Base-by-base conservation (phyloP, 2,113 vertebrate species). In the Erinaceus europaeus region DNA sequence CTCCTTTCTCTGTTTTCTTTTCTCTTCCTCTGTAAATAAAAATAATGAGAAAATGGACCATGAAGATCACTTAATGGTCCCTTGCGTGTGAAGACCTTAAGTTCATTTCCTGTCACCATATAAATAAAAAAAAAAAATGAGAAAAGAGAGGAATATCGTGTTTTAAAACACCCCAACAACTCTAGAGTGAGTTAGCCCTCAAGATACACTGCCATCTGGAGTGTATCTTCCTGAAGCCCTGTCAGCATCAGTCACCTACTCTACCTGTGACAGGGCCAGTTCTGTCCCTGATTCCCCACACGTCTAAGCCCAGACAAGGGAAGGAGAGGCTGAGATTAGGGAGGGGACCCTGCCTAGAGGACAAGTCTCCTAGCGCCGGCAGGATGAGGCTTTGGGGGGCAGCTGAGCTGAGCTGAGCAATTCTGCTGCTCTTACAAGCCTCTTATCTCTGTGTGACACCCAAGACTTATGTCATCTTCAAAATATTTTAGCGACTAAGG, bases 401-500 rank as follows among this genome's bases (percentile, higher is more conserved):
- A 10, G 36, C 32, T 57, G 65, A 50, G 32, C 61, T 38, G 29
- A 64, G 62, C 40, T 21, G 50, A 40, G 64, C 57, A 59, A 32
- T n/a, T 55, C 32, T 52, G 32, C 6, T 68, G 81, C 29, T 78
- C 40, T 32, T 17, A 5, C 4, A 17, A 52, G 40, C 38, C 46
- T 20, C 32, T 68, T 13, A 15, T n/a, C n/a, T n/a, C n/a, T n/a
- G n/a, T n/a, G n/a, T n/a, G n/a, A n/a, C n/a, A n/a, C n/a, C n/a
- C n/a, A n/a, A n/a, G n/a, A n/a, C n/a, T n/a, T n/a, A n/a, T n/a
- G 34, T 86, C 23, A 61, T 52, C 52, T 77, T 69, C 57, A 21
- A 59, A 83, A 87, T 84, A 77, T 71, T 73, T 40, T 25, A 57
- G 81, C 68, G 68, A 42, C 52, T 29, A 74, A 81, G 71, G 65